These are phyloP conservation scores for Heliothis subflexa DNA, from an alignment of 1,140 invertebrate species.

Conservation along the genomic window DNA sequence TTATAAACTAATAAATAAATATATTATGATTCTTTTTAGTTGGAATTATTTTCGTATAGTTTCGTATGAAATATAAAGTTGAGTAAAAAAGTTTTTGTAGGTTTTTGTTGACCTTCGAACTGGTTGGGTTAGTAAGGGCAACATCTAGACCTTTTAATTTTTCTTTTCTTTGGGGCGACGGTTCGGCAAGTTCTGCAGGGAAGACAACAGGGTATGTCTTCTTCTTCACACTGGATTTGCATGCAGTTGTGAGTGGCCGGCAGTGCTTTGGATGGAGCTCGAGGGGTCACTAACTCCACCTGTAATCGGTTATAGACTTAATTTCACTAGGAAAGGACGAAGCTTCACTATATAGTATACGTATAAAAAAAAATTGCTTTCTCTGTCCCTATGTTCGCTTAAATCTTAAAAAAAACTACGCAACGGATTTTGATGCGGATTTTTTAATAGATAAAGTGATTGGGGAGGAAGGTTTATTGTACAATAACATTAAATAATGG, in stretches of 20 bases:
- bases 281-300: conserved; percentile 78
- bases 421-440: no score
- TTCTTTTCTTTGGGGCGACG: conserved; percentile 58
- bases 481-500: no score
- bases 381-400: no score
- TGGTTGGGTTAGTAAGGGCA: conserved; percentile 24
- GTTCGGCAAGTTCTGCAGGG: conserved; percentile 65
- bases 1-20: background rate
- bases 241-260: conserved; percentile 74
- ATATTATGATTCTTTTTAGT: conserved; percentile 5
- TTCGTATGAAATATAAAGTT: conserved; percentile 9
- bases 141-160: conserved; percentile 45
- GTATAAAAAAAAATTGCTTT: no score
- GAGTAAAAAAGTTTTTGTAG: background rate
- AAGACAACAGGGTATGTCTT: conserved; percentile 66
- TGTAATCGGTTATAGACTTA: conserved; percentile 25
- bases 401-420: no score
- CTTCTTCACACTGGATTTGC: conserved; percentile 77
- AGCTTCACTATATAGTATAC: no score
- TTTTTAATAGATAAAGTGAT: no score
- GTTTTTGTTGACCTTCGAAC: background rate
- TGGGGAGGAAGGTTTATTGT: no score
- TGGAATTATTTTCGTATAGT: conserved; percentile 21
- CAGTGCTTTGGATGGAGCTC: conserved; percentile 70
- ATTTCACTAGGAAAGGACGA: background rate